Conservation (phyloP, 2,797 vertebrate genomes). For the Periparus ater region DNA sequence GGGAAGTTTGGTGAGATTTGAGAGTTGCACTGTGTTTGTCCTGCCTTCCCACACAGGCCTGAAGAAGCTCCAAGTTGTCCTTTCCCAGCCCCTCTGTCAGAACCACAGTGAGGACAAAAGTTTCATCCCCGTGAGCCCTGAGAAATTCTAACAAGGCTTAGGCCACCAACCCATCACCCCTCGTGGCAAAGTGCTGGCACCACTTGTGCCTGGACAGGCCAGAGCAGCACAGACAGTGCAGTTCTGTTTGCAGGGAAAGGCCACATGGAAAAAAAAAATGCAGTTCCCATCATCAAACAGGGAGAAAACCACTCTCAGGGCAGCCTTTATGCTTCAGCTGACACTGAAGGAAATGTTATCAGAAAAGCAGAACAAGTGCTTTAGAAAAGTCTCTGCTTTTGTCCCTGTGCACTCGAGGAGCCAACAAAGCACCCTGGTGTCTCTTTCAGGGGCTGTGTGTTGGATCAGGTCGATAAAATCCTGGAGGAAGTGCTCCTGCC, state of each 20-base stretch:
- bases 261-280: conserved; percentile 46
- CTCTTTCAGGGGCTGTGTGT: neutral
- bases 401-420: neutral
- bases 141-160: neutral
- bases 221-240: neutral
- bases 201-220: neutral
- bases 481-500: neutral
- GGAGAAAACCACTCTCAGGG: neutral
- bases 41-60: neutral
- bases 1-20: neutral
- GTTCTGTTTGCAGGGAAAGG: conserved; percentile 45
- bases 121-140: neutral
- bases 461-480: neutral
- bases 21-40: neutral
- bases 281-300: conserved; percentile 33
- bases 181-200: neutral
- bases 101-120: neutral
- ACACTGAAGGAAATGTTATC: neutral
- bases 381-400: neutral
- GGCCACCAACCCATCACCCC: neutral
- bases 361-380: neutral
- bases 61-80: neutral
- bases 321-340: neutral
- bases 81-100: neutral
- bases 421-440: neutral